These are phyloP conservation scores for Rapana venosa DNA, from an alignment of 2,888 invertebrate species.

Conservation along the genomic window DNA sequence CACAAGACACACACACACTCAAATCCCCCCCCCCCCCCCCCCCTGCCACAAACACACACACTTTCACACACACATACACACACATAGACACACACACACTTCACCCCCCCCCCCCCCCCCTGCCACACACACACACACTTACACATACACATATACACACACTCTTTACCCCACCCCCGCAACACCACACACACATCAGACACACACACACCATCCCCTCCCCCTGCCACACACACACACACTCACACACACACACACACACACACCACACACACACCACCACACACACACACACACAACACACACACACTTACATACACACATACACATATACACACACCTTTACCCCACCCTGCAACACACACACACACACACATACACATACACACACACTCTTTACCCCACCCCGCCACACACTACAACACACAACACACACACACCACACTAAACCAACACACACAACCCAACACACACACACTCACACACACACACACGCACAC, in stretches of 20 bases:
- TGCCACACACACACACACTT: not conserved
- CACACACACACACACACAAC: not conserved
- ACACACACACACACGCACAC: slow-evolving; percentile 1
- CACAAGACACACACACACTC: too few relatives aligned
- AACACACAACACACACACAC: slow-evolving; percentile 17
- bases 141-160: not conserved
- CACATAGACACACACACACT: not conserved
- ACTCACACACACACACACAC: slow-evolving; percentile 12
- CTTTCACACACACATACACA: not conserved
- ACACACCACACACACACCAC: not conserved
- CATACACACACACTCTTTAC: slow-evolving; percentile 6
- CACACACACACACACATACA: slow-evolving; percentile 6
- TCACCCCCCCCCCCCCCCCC: not conserved
- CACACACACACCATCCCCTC: slow-evolving; percentile 18
- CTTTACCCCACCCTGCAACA: not conserved
- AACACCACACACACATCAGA: slow-evolving; percentile 8
- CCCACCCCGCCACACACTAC: too few relatives aligned
- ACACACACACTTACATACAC: not conserved
- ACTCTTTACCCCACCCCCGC: too few relatives aligned
- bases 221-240: slow-evolving; percentile 18
- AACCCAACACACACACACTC: not conserved
- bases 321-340: not conserved
- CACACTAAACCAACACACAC: slow-evolving; percentile 11
- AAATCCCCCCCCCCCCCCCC: too few relatives aligned
- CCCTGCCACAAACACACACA: not conserved